These are phyloP conservation scores for Leucoma salicis DNA, from an alignment of 2,888 invertebrate genomes.

Conservation along the genomic window DNA sequence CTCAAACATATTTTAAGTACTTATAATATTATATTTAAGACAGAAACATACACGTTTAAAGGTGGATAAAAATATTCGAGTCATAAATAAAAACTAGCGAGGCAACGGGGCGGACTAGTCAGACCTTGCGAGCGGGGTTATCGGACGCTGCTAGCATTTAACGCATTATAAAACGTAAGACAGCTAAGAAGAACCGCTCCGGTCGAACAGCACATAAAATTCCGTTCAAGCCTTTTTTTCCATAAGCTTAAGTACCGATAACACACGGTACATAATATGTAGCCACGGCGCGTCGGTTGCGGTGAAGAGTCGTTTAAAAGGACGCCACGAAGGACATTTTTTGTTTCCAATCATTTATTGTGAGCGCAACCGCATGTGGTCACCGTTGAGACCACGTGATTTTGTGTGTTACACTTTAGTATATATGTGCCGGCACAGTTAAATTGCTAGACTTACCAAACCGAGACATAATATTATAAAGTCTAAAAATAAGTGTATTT, in stretches of 20 bases:
- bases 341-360: slow-evolving; percentile 58
- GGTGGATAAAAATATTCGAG: slow-evolving; percentile 48
- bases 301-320: slow-evolving; percentile 62
- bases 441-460: background rate
- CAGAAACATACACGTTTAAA: slow-evolving; percentile 30
- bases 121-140: slow-evolving; percentile 77
- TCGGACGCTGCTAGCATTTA: slow-evolving; percentile 79
- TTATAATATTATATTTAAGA: no score
- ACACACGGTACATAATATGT: slow-evolving; percentile 54
- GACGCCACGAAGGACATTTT: slow-evolving; percentile 72
- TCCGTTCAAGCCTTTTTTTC: slow-evolving; percentile 78
- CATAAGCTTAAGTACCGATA: slow-evolving; percentile 64
- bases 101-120: slow-evolving; percentile 53
- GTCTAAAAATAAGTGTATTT: no score
- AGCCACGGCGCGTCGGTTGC: slow-evolving; percentile 36
- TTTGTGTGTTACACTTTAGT: slow-evolving; percentile 28
- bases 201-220: slow-evolving; percentile 69
- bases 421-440: slow-evolving; percentile 17
- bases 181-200: slow-evolving; percentile 75
- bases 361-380: slow-evolving; percentile 48
- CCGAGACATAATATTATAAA: background rate
- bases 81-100: slow-evolving; percentile 57
- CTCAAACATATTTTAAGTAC: no score
- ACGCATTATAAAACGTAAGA: slow-evolving; percentile 70
- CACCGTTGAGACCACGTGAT: slow-evolving; percentile 42